Base-by-base conservation (phyloP, 2,888 invertebrate species). In the Ectropis crepuscularia region DNA sequence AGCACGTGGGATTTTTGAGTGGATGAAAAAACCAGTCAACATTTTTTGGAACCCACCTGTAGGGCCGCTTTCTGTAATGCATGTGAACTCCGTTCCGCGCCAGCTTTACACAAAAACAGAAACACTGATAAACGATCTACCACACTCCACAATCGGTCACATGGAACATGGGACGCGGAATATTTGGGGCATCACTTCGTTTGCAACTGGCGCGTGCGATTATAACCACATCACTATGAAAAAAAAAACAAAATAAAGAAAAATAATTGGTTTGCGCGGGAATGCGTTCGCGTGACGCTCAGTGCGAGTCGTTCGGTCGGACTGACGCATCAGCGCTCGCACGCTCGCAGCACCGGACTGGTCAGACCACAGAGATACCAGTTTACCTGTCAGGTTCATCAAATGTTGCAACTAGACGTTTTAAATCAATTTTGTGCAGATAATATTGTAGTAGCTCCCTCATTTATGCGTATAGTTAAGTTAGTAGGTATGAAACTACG, bases 1-100 rank as follows among this genome's bases (percentile, higher is more conserved):
- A 41, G 10, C 41, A 41, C 41, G 6, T 9, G 6, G 41, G 41
- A 41, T 41, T 41, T 10, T 41, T 6, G 9, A 6, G 7, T 41
- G 9, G 41, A 5, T n/a, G 6, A 45, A n/a, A 9, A 12, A 16
- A 28, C 43, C 28, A n/a, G 43, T 36, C 5, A 53, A 42, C 43
- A 28, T 11, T 36, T 10, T 47, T 7, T 39, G 39, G 47, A 28
- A 55, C 55, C 7, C 16, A 92, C 92, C 92, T 92, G 87, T 92
- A 87, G 71, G 92, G 91, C 74, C 91, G 90, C 85, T 91, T 92
- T 86, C 92, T 89, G 90, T 92, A 92, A 92, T 92, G 91, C 92
- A 92, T 92, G 89, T 90, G 86, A 85, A 86, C 81, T 82, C 86
- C 86, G 85, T 91, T 87, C 73, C 88, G 90, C 91, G 92, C 92